These are phyloP conservation scores for Chorisops tibialis DNA, from an alignment of 2,888 invertebrate species.

Conservation along the genomic window DNA sequence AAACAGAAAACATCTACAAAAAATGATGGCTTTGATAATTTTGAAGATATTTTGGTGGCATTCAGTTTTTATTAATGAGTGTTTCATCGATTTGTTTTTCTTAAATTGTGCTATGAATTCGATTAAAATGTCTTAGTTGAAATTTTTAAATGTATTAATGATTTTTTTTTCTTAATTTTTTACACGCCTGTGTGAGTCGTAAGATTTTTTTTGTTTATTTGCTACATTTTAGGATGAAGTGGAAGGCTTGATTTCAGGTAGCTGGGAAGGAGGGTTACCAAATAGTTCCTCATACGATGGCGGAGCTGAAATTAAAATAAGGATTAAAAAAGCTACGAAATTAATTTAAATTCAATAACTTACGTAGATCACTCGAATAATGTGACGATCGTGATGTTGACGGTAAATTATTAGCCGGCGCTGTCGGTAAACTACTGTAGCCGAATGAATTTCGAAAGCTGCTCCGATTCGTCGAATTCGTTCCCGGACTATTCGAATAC, in stretches of 20 bases:
- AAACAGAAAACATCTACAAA: background rate
- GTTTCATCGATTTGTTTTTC: background rate
- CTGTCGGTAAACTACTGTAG: slow-evolving; percentile 16
- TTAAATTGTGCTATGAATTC: slow-evolving; percentile 15
- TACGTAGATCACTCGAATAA: slow-evolving; percentile 17
- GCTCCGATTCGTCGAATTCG: slow-evolving; percentile 24
- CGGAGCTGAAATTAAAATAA: slow-evolving; percentile 31
- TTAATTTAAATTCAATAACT: slow-evolving; percentile 10
- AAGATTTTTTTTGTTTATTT: background rate
- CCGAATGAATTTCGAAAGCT: slow-evolving; percentile 24
- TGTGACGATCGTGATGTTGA: slow-evolving; percentile 7
- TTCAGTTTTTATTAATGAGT: slow-evolving; percentile 6
- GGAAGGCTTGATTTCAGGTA: slow-evolving; percentile 4
- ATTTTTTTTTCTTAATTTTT: too few species aligned
- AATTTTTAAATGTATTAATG: too few species aligned
- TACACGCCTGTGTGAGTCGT: background rate
- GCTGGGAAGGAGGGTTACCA: slow-evolving; percentile 39
- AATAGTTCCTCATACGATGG: slow-evolving; percentile 52
- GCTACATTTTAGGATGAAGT: background rate
- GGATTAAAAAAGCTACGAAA: background rate
- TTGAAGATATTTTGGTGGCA: slow-evolving; percentile 15
- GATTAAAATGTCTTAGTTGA: background rate
- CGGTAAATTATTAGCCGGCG: slow-evolving; percentile 5
- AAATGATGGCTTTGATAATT: background rate
- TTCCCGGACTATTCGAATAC: slow-evolving; percentile 35